Base-by-base conservation (phyloP, 2,113 vertebrate species). In the Tichodroma muraria region DNA sequence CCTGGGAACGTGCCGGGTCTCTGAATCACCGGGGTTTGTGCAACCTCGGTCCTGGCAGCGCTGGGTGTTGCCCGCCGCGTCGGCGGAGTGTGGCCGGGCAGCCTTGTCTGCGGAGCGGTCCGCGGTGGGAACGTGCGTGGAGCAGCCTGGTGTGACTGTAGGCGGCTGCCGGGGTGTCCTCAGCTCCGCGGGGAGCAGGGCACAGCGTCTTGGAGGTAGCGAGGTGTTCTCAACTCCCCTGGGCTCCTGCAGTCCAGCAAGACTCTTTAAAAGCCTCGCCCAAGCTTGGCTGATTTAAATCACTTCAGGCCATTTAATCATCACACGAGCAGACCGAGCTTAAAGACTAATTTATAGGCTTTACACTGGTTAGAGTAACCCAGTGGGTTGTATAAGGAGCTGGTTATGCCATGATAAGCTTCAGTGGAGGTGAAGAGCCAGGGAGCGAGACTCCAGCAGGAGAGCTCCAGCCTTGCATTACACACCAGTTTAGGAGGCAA, bases 101-200 rank as follows among this genome's bases (percentile, higher is more conserved):
- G 76, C 40, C 30, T 64, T 57, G 72, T 10, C 15, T 22, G 65
- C 1, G 1, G n/a, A 27, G 45, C 0, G 1, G 22, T 5, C 2
- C 0, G 30, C 0, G 1, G 4, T 17, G 82, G 63, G 6, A 49
- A 23, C 2, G 1, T 2, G 24, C 40, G 2, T 0, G 3, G 44
- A 76, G 66, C 90, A 93, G 61, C 82, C 53, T 54, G 47, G 38
- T 27, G 53, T 8, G 56, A 4, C 69, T 8, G 44, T 1, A 24
- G 42, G 54, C 63, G 69, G 31, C 83, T 66, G n/a, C 59, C 23
- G 3, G 69, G n/a, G 11, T 45, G 44, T 47, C 69, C 79, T 45
- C 6, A 14, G 75, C 70, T 35, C 31, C 2, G 0, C 19, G 19
- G 72, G 13, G 33, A 75, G 35, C 3, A 1, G 35, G 27, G 19